Base-by-base conservation (phyloP, 2,797 vertebrate species). In the Emys orbicularis region DNA sequence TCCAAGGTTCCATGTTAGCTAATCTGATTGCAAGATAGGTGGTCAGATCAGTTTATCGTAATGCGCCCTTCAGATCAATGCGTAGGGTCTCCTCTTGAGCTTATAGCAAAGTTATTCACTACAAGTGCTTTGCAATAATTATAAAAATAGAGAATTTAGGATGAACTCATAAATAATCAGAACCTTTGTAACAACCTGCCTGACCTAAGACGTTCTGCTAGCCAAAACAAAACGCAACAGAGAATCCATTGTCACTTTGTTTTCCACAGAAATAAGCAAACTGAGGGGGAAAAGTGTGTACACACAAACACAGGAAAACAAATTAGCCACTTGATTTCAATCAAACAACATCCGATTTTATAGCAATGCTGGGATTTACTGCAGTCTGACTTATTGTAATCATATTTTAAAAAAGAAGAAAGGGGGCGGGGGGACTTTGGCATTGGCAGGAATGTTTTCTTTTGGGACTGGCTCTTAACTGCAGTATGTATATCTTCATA, bases 291-390 rank as follows among this genome's bases (percentile, higher is more conserved):
- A 91, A 94, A 21, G 81, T 80, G 83, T 11, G 8, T 80, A 56
- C 68, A 61, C 57, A 74, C 79, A 88, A 61, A 84, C 83, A 91
- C 37, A 77, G 74, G 87, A 83, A 91, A 95, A 57, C 21, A 84
- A 92, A 88, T 47, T 77, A 80, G 61, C 79, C 27, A 29, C 8
- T 76, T 94, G 12, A 79, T 94, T 96, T 94, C 81, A 93, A 12
- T 89, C 89, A 88, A 96, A 50, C 34, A 93, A 88, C 88, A 92
- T 59, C 81, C 87, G 81, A 61, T 88, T 96, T 96, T 87, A 96
- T 16, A 93, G 74, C 59, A 94, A 79, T 23, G 47, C 41, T 95
- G 96, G 86, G 92, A 86, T 90, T 87, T 89, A 89, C 83, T 94
- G 84, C 31, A 79, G 79, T 92, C 54, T 93, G 95, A 81, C 87